Conservation (phyloP, 1,140 invertebrate species). For the Carcinoscorpius rotundicauda region DNA sequence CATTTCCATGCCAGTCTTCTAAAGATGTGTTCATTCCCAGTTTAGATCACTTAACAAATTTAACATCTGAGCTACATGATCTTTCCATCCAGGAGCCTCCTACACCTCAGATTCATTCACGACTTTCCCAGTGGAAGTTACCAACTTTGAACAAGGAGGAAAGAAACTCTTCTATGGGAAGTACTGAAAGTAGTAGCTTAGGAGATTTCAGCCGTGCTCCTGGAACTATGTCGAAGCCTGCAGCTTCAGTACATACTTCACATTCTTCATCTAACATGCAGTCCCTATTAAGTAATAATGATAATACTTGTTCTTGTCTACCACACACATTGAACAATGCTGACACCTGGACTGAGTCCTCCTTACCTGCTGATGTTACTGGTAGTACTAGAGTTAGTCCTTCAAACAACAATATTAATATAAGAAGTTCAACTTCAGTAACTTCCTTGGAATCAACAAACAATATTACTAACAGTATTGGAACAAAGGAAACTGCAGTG, state of each 20-base stretch:
- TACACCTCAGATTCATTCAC: constrained; percentile 49
- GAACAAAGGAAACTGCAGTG: too few species aligned
- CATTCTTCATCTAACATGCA: constrained; percentile 54
- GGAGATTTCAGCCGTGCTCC: constrained; percentile 77
- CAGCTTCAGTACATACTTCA: constrained; percentile 29
- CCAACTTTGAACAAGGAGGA: constrained; percentile 65
- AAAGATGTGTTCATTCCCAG: constrained; percentile 19
- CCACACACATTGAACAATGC: constrained; percentile 5
- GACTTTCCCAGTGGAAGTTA: constrained; percentile 85
- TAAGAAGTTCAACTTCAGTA: too few species aligned
- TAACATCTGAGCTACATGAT: constrained; percentile 66
- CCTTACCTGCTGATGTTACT: background rate
- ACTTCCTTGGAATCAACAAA: too few species aligned
- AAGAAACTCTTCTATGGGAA: background rate
- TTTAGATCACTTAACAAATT: constrained; percentile 34
- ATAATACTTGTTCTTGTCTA: constrained; percentile 34
- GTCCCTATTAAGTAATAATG: constrained; percentile 47
- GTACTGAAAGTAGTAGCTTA: constrained; percentile 22
- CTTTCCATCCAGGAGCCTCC: constrained; percentile 52
- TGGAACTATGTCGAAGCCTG: constrained; percentile 61
- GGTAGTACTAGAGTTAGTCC: too few species aligned
- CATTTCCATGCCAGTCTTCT: constrained; percentile 8
- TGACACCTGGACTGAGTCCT: constrained; percentile 9
- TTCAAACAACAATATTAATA: too few species aligned
- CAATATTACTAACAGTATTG: too few species aligned